phyloP scores from a whole-genome alignment of 2,797 vertebrate genomes.

The Eidolon dupreanum region DNA sequence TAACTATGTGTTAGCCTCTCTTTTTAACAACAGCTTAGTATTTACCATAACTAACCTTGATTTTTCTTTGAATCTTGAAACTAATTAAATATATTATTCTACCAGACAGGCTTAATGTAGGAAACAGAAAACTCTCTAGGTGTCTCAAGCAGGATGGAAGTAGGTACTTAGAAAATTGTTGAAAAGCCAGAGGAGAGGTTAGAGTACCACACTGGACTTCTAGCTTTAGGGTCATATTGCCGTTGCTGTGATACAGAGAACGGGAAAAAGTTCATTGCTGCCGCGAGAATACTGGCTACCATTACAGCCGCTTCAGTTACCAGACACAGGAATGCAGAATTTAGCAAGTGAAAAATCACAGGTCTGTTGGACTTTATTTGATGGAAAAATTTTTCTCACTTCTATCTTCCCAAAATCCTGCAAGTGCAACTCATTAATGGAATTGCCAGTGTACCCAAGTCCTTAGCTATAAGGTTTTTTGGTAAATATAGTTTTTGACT shows the following conservation, averaged over 20 bases:
- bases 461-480: not conserved
- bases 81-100: not conserved
- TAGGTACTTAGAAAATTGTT: not conserved
- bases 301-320: not conserved
- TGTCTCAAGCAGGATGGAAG: not conserved
- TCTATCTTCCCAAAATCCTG: not conserved
- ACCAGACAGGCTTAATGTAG: not conserved
- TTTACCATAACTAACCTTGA: not conserved
- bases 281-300: not conserved
- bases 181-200: not conserved
- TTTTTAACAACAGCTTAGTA: not conserved
- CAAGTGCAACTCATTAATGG: not conserved
- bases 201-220: not conserved
- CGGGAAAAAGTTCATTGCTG: not conserved
- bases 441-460: not conserved
- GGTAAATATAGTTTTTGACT: not conserved
- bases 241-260: not conserved
- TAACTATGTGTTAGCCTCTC: not conserved
- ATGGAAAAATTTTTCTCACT: not conserved
- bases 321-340: not conserved
- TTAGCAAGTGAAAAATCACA: not conserved
- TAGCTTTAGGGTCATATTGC: not conserved
- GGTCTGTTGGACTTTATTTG: not conserved
- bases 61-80: not conserved
- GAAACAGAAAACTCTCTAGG: not conserved